Conservation (phyloP, 2,888 invertebrate genomes). For the Amiota minor region DNA sequence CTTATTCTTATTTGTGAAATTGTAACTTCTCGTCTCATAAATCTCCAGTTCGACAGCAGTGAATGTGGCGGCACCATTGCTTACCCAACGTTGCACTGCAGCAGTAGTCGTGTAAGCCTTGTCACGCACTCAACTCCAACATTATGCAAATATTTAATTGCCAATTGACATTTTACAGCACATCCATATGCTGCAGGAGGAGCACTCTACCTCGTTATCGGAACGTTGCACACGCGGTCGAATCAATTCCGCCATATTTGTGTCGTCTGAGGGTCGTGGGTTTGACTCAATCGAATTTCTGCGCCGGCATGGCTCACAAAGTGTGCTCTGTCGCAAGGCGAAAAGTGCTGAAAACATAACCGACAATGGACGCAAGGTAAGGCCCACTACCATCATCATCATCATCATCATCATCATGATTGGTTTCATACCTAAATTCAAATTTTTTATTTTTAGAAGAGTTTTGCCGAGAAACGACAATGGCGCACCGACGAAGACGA, state of each 20-base stretch:
- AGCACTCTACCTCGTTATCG: conserved; percentile 79
- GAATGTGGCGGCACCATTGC: conserved; percentile 68
- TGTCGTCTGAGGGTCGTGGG: conserved; percentile 82
- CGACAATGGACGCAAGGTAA: conserved; percentile 73
- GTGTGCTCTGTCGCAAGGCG: conserved; percentile 85
- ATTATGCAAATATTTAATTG: not conserved
- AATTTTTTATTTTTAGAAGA: conserved; percentile 59
- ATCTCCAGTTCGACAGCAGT: conserved; percentile 72
- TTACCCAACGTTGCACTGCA: conserved; percentile 70
- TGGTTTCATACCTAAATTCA: not conserved
- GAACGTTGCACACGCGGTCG: conserved; percentile 80
- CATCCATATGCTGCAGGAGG: conserved; percentile 82
- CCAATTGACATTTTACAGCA: conserved; percentile 75
- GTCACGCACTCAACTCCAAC: conserved; percentile 13
- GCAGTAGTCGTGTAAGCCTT: conserved; percentile 70
- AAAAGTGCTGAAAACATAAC: conserved; percentile 82
- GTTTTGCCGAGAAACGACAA: conserved; percentile 68
- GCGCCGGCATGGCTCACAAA: conserved; percentile 85
- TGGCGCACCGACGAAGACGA: conserved; percentile 71
- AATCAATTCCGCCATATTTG: conserved; percentile 90
- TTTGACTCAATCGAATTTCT: conserved; percentile 87
- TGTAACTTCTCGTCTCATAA: not conserved
- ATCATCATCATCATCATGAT: not conserved
- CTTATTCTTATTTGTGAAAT: conserved; percentile 41
- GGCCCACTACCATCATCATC: not conserved